A percentile compares a stretch with the other conserved stretches of the same genome.
Evolutionary conservation across 2,888 invertebrate species (phyloP).

Genomic region (Drosophila lacicola): DNA sequence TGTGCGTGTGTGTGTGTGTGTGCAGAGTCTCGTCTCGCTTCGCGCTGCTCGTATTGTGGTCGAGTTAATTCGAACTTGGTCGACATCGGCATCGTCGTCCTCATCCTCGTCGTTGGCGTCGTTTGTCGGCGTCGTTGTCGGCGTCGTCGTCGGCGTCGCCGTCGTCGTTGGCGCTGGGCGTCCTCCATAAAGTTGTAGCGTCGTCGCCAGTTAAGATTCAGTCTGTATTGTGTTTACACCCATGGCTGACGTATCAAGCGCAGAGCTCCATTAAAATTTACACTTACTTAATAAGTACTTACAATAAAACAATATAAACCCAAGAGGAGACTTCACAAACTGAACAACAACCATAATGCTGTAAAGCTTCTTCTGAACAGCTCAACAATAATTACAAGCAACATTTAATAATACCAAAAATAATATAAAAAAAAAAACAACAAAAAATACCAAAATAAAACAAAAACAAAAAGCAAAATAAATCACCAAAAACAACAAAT

Average conservation of each 20-base stretch:
- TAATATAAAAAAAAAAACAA: constrained; percentile 18
- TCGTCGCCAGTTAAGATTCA: constrained; percentile 71
- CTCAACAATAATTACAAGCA: constrained; percentile 32
- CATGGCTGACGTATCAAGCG: constrained; percentile 82
- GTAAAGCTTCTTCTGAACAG: background rate
- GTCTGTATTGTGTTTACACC: constrained; percentile 84
- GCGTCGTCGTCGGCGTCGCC: constrained; percentile 25
- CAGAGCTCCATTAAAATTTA: constrained; percentile 55
- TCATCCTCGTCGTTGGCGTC: constrained; percentile 18
- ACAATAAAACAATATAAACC: constrained; percentile 50
- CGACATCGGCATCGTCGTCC: constrained; percentile 39
- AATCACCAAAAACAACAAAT: constrained; percentile 1
- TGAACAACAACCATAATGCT: constrained; percentile 19
- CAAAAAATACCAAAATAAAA: constrained; percentile 18
- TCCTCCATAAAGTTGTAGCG: constrained; percentile 39
- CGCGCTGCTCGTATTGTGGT: constrained; percentile 66
- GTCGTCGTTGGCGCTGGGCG: constrained; percentile 38
- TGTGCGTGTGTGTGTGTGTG: constrained; percentile 6
- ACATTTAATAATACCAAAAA: constrained; percentile 15
- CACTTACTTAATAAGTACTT: constrained; percentile 54
- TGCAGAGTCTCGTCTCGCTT: constrained; percentile 44
- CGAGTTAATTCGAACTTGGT: constrained; percentile 76
- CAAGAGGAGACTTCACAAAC: constrained; percentile 3
- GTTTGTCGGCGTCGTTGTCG: constrained; percentile 14
- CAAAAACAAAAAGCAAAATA: constrained; percentile 4